phyloP scores from a whole-genome alignment of 2,797 vertebrate genomes.

The Bovichtus variegatus region DNA sequence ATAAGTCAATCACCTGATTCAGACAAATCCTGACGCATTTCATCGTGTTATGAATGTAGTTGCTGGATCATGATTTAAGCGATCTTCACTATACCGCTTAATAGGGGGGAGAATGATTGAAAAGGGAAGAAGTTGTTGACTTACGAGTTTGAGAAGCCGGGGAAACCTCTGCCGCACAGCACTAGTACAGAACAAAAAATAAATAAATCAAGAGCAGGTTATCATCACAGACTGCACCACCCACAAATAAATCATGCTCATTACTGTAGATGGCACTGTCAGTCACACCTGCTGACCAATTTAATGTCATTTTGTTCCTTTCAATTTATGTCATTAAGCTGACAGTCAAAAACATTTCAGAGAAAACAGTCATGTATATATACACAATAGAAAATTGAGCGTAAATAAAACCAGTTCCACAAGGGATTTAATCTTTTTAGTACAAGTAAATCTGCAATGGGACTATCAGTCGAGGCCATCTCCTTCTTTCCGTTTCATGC shows the following conservation, averaged over 20 bases:
- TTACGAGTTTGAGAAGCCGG: slow-evolving; percentile 89
- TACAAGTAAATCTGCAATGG: slow-evolving; percentile 31
- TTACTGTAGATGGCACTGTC: slow-evolving; percentile 14
- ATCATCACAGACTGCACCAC: slow-evolving; percentile 23
- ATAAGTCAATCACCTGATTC: not conserved
- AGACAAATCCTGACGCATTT: not conserved
- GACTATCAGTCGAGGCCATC: slow-evolving; percentile 1
- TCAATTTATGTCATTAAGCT: slow-evolving; percentile 26
- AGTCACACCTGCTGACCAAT: slow-evolving; percentile 43
- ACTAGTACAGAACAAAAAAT: slow-evolving; percentile 82
- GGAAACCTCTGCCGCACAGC: slow-evolving; percentile 91
- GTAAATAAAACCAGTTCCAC: slow-evolving; percentile 17
- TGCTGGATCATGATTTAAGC: not conserved
- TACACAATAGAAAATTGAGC: not conserved
- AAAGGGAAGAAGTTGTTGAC: slow-evolving; percentile 29
- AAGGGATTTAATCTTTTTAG: slow-evolving; percentile 11
- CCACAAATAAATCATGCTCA: slow-evolving; percentile 4
- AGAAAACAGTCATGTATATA: slow-evolving; percentile 20
- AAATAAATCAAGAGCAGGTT: slow-evolving; percentile 66
- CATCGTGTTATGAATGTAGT: not conserved
- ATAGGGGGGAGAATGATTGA: not conserved
- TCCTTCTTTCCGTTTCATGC: slow-evolving; percentile 35
- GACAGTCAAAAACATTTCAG: slow-evolving; percentile 22
- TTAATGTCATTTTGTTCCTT: slow-evolving; percentile 7
- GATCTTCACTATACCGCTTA: not conserved